Conservation (phyloP, 1,140 invertebrate species). For the Pinna nobilis region DNA sequence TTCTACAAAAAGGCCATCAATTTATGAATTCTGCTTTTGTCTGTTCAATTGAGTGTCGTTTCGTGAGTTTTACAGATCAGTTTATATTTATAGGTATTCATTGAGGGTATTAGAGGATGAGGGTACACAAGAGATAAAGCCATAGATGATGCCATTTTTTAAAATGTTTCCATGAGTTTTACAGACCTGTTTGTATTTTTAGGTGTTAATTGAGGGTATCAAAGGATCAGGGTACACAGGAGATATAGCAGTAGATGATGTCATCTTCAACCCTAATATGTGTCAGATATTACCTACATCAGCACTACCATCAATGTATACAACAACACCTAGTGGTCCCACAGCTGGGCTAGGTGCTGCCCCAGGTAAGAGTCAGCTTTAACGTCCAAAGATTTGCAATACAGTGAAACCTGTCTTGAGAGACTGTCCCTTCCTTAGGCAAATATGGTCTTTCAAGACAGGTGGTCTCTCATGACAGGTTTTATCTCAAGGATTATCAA, state of each 20-base stretch:
- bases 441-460: too few relatives aligned
- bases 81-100: conserved; percentile 48
- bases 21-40: too few relatives aligned
- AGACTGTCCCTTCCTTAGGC: too few relatives aligned
- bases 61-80: too few relatives aligned
- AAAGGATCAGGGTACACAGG: conserved; percentile 58
- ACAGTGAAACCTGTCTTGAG: too few relatives aligned
- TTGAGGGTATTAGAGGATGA: conserved; percentile 61
- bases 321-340: conserved; percentile 38
- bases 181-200: conserved; percentile 3
- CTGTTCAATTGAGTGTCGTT: too few relatives aligned
- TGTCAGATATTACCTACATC: conserved; percentile 20
- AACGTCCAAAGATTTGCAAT: background rate
- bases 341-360: conserved; percentile 11
- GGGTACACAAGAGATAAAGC: conserved; percentile 65
- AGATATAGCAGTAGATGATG: conserved; percentile 70
- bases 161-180: too few relatives aligned
- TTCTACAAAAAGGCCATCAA: too few relatives aligned
- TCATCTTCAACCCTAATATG: conserved; percentile 39
- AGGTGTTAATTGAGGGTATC: conserved; percentile 62
- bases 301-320: conserved; percentile 31
- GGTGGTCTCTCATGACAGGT: too few relatives aligned
- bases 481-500: too few relatives aligned
- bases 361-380: conserved; percentile 11
- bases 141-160: conserved; percentile 64